Conservation (phyloP, 2,888 invertebrate species). For the Drosophila koepferae region DNA sequence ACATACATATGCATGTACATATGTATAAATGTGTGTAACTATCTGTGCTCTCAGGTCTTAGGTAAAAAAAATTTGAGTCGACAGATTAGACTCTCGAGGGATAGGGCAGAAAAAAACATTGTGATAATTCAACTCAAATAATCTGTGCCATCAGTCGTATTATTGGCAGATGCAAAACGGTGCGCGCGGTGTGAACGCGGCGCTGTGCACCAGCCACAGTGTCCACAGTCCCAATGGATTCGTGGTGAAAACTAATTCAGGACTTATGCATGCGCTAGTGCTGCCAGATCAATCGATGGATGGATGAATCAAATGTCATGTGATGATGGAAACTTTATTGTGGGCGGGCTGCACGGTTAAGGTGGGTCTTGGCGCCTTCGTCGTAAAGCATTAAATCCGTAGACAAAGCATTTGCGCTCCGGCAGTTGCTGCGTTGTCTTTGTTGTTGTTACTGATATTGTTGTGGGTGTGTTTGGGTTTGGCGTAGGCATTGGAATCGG, state of each 20-base stretch:
- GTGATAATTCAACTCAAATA: conserved; percentile 61
- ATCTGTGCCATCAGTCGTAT: conserved; percentile 46
- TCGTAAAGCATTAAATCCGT: conserved; percentile 74
- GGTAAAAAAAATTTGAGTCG: conserved; percentile 20
- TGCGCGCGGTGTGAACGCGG: conserved; percentile 4
- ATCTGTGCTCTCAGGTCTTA: conserved; percentile 17
- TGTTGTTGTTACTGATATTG: conserved; percentile 34
- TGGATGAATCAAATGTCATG: conserved; percentile 9
- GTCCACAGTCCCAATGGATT: neutral
- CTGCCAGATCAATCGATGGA: neutral
- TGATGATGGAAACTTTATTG: conserved; percentile 2
- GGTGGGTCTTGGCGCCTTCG: conserved; percentile 40
- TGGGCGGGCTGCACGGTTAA: neutral
- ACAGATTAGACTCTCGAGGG: conserved; percentile 32
- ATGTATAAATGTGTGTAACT: neutral
- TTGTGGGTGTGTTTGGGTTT: conserved; percentile 59
- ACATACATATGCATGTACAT: neutral
- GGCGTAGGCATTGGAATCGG: conserved; percentile 37
- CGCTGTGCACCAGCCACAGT: conserved; percentile 20
- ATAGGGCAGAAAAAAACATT: conserved; percentile 31
- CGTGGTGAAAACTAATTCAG: neutral
- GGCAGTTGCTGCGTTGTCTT: conserved; percentile 25
- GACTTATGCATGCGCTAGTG: conserved; percentile 33
- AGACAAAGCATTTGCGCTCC: conserved; percentile 64
- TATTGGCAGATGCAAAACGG: conserved; percentile 41